phyloP scores from a whole-genome alignment of 2,797 vertebrate species.

The Onychomys leucogaster region DNA sequence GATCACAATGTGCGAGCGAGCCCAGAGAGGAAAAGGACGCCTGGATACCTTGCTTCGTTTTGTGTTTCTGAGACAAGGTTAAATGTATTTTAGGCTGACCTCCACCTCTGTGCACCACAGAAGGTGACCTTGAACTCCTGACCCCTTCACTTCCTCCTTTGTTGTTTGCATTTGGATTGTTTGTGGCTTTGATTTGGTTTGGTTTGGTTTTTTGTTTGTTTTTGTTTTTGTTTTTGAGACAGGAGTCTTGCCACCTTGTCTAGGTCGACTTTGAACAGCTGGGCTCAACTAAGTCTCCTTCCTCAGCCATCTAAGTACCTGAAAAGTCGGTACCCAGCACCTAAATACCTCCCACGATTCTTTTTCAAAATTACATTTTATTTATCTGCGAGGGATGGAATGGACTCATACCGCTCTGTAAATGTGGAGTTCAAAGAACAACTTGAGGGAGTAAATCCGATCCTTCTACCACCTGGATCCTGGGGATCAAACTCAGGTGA shows the following conservation, averaged over 20 bases:
- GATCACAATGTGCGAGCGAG: background rate
- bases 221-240: no score
- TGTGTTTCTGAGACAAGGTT: background rate
- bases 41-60: background rate
- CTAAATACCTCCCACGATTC: background rate
- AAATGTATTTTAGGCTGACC: background rate
- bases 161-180: background rate
- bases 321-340: background rate
- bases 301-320: background rate
- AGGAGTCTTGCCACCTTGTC: background rate
- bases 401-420: background rate
- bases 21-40: background rate
- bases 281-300: background rate
- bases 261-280: background rate
- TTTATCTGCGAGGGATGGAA: background rate
- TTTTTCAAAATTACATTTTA: background rate
- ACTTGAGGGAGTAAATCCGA: background rate
- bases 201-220: background rate
- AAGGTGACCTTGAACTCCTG: background rate
- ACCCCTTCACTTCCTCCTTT: fast-evolving
- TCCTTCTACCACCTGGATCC: background rate
- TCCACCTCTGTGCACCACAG: background rate
- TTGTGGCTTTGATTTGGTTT: background rate
- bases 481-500: background rate
- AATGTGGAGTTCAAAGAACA: background rate